Base-by-base conservation (phyloP, 2,888 invertebrate species). In the Octonoba sinensis region DNA sequence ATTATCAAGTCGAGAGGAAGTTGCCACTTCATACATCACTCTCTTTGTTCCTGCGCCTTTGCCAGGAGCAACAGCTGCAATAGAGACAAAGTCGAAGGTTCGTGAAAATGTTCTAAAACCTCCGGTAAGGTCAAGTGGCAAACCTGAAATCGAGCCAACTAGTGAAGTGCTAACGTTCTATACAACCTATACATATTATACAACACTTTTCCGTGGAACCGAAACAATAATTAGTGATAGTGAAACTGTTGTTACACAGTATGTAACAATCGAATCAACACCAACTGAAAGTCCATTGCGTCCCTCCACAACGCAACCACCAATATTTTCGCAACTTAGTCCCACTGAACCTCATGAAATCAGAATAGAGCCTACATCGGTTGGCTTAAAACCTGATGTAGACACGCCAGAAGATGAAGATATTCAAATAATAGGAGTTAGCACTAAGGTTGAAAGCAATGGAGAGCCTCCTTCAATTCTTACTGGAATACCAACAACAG, bases 121-220 rank as follows among this genome's bases (percentile, higher is more conserved):
- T 12, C 36, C 36, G 6, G 6, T 36, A 1, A 2, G 11, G 11
- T 20, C 22, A 8, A 54, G 36, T 44, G 54, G 59, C 1, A 16
- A 62, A 22, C 22, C 76, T 13, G 24, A 57, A 20, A 16, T 69
- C 3, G 65, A 64, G 15, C 71, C 83, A 44, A 54, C 70, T 16
- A 83, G 69, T 56, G 83, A 81, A 66, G 54, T 81, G 18, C 36
- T 83, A 13, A 83, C 83, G 3, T 91, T 92, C 44, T 94, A 93
- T 85, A 94, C 94, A 88, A 94, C 95, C 0, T 90, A 93, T 57
- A 95, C 95, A 0, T 93, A 93, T 86, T 90, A 93, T 69, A 95
- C 95, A 0, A 95, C 95, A 0, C 94, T 94, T 87, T 94, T 93
- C 86, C 93, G 94, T 2, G 89, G 91, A 62, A 93, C 92, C 83